These are phyloP conservation scores for Acanthacorydalis orientalis DNA, from an alignment of 2,888 invertebrate genomes.

Conservation along the genomic window DNA sequence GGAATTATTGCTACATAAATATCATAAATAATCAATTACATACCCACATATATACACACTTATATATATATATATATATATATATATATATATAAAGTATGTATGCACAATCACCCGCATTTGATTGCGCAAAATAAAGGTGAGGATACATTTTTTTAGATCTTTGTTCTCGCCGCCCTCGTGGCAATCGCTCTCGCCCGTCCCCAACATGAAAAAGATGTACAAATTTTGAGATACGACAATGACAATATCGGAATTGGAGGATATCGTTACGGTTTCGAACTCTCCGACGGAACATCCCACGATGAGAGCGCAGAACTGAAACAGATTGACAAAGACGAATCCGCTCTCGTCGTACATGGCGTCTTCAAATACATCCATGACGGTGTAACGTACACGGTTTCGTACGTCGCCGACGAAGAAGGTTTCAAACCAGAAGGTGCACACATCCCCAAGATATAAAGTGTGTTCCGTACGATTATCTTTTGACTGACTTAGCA, in stretches of 20 bases:
- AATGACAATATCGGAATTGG: constrained; percentile 19
- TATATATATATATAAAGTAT: too few species aligned
- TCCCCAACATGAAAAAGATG: constrained; percentile 14
- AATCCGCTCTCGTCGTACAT: constrained; percentile 30
- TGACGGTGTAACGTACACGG: constrained; percentile 30
- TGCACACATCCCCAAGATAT: constrained; percentile 24
- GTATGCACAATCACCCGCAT: too few species aligned
- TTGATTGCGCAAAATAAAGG: too few species aligned
- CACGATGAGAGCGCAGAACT: constrained; percentile 33
- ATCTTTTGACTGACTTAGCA: too few species aligned
- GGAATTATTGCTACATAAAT: too few species aligned
- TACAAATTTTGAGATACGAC: constrained; percentile 16
- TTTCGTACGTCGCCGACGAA: constrained; percentile 26
- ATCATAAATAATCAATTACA: too few species aligned
- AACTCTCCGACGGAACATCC: constrained; percentile 26
- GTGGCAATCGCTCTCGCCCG: constrained; percentile 17
- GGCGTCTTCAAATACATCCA: constrained; percentile 35
- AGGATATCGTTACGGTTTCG: constrained; percentile 18
- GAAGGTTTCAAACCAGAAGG: constrained; percentile 29
- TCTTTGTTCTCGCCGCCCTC: constrained; percentile 7
- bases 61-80: too few species aligned
- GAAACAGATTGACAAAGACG: constrained; percentile 32
- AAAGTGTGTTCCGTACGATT: too few species aligned
- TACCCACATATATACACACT: too few species aligned
- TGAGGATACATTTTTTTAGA: constrained; percentile 20